phyloP scores from a whole-genome alignment of 2,797 vertebrate species.

The Lepilemur septentrionalis region DNA sequence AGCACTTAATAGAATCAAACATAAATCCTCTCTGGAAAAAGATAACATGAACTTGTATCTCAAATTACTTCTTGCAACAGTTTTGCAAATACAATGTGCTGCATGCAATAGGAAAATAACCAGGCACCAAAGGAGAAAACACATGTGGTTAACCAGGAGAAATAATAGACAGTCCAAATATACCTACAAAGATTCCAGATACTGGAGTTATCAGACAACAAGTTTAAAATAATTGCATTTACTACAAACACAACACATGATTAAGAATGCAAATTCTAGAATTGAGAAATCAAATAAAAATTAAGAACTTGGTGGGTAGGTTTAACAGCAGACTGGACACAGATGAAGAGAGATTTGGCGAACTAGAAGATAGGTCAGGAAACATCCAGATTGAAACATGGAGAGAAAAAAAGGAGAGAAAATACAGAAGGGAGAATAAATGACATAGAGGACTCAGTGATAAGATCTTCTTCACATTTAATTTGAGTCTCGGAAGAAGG shows the following conservation, averaged over 20 bases:
- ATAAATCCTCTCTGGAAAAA: neutral
- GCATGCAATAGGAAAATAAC: neutral
- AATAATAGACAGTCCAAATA: neutral
- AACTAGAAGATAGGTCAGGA: neutral
- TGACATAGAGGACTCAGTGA: neutral
- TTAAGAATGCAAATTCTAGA: neutral
- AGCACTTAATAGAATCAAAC: neutral
- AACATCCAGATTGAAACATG: neutral
- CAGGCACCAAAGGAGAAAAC: neutral
- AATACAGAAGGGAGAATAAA: neutral
- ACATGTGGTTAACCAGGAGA: neutral
- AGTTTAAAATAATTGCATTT: slow-evolving; percentile 8
- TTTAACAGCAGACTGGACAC: neutral
- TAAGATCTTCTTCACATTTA: neutral
- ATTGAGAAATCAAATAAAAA: neutral
- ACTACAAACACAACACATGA: neutral
- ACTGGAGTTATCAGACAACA: neutral
- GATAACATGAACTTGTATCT: neutral
- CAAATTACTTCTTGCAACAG: neutral
- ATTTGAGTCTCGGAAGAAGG: neutral
- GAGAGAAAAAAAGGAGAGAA: neutral
- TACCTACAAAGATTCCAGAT: neutral
- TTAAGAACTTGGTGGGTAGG: neutral
- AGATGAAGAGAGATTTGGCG: neutral
- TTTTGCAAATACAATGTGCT: neutral